Conservation (phyloP, 2,113 vertebrate species). For the Cathartes aura region DNA sequence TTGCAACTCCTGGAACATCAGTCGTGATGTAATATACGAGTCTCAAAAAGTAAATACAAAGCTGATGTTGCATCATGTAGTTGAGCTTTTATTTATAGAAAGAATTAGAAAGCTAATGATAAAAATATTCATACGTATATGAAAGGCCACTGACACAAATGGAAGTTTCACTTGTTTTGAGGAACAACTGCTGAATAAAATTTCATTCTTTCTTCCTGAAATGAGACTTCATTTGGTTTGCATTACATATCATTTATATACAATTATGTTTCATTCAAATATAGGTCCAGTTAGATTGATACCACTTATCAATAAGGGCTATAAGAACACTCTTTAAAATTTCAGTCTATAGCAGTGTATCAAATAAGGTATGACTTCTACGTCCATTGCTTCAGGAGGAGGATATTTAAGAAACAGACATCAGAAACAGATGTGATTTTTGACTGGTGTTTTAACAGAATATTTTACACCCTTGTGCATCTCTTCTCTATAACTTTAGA, state of each 20-base stretch:
- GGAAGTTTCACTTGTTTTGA: not conserved
- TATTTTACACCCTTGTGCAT: not conserved
- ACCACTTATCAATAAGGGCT: not conserved
- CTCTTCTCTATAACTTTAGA: not conserved
- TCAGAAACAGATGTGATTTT: not conserved
- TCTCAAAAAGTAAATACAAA: not conserved
- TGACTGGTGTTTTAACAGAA: not conserved
- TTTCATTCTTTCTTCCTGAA: not conserved
- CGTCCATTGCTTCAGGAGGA: not conserved
- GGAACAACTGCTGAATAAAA: not conserved
- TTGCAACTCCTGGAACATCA: not conserved
- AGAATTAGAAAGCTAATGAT: not conserved
- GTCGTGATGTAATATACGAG: not conserved
- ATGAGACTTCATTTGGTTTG: not conserved
- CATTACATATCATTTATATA: not conserved
- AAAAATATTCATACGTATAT: not conserved
- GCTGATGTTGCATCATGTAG: not conserved
- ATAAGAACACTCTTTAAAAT: not conserved
- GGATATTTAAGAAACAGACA: not conserved
- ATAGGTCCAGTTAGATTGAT: not conserved
- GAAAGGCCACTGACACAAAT: not conserved
- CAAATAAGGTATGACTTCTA: not conserved
- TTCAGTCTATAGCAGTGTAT: not conserved
- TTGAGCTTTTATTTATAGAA: not conserved
- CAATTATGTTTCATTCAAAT: not conserved